phyloP scores from a whole-genome alignment of 2,113 vertebrate genomes.

The Pristiophorus japonicus region DNA sequence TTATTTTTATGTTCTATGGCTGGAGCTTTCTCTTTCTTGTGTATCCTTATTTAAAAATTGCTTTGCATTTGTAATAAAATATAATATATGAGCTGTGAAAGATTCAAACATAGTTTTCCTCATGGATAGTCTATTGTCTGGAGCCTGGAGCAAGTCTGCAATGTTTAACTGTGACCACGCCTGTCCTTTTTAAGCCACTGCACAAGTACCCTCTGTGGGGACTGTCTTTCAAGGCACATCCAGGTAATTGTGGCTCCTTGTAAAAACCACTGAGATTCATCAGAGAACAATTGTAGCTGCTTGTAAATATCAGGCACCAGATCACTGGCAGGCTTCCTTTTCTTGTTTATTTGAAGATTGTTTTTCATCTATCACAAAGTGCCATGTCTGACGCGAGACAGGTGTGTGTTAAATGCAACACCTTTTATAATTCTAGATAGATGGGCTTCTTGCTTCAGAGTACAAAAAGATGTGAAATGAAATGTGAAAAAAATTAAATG shows the following conservation, averaged over 20 bases:
- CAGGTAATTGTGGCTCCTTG: background rate
- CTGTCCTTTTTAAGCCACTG: background rate
- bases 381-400: background rate
- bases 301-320: background rate
- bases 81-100: background rate
- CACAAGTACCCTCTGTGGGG: background rate
- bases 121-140: background rate
- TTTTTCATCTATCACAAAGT: background rate
- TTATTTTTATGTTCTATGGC: background rate
- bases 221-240: background rate
- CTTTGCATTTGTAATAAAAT: background rate
- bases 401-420: background rate
- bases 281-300: background rate
- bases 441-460: slow-evolving; percentile 59
- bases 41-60: background rate
- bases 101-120: background rate
- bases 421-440: background rate
- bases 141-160: background rate
- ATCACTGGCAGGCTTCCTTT: background rate
- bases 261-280: background rate
- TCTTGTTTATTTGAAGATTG: background rate
- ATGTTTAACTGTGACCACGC: background rate
- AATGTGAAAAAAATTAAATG: slow-evolving; percentile 49
- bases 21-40: background rate
- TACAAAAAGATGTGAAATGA: slow-evolving; percentile 50